phyloP scores from a whole-genome alignment of 2,797 vertebrate species.

The Taeniopygia guttata region DNA sequence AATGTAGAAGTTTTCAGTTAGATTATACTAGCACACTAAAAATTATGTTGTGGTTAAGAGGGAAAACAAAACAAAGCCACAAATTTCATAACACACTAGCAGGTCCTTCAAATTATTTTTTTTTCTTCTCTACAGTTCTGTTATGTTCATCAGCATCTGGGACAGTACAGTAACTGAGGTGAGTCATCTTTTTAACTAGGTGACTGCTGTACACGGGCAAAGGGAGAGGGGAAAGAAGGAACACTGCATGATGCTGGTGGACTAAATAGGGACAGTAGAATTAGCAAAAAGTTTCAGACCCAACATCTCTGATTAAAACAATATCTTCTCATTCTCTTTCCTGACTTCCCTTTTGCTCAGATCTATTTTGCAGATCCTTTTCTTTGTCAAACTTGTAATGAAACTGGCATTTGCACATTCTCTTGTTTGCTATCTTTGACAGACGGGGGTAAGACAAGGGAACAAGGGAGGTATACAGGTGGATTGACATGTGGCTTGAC shows the following conservation, averaged over 20 bases:
- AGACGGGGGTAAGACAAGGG: too few species aligned
- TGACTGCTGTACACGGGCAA: accelerated
- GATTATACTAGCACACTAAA: background rate
- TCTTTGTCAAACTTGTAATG: background rate
- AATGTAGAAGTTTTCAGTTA: background rate
- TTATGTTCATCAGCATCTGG: background rate
- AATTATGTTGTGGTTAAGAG: background rate
- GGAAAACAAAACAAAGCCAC: background rate
- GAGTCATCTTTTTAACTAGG: background rate
- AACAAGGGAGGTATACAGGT: too few species aligned
- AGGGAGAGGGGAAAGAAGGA: background rate
- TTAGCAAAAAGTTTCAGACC: background rate
- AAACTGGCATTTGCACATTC: background rate
- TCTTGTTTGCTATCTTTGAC: background rate
- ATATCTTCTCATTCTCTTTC: background rate
- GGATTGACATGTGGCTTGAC: too few species aligned
- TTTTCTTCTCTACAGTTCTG: background rate
- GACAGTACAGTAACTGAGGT: background rate
- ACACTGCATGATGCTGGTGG: accelerated
- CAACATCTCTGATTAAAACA: background rate
- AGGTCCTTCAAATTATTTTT: background rate
- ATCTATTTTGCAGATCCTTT: background rate
- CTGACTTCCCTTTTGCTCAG: background rate
- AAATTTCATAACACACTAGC: background rate
- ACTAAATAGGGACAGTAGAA: background rate